These are phyloP conservation scores for Cyprinus carpio DNA, from an alignment of 2,113 vertebrate genomes.

Conservation along the genomic window DNA sequence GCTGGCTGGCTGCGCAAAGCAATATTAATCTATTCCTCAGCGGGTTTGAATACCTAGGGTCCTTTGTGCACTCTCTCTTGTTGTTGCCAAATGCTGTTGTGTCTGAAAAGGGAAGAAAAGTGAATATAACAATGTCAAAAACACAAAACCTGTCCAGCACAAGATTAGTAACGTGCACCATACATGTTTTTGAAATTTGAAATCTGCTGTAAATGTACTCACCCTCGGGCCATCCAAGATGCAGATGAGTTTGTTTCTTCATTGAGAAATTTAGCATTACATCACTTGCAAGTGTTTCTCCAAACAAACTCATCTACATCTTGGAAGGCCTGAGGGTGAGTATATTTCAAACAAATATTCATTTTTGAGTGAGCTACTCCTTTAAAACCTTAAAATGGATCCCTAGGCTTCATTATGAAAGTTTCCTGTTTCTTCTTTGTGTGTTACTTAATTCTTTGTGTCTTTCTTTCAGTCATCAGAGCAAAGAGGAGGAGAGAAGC, in stretches of 20 bases:
- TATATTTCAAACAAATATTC: no score
- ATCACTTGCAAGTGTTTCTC: not conserved
- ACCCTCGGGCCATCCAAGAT: no score
- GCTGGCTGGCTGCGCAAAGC: not conserved
- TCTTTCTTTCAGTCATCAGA: conserved; percentile 70
- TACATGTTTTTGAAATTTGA: not conserved
- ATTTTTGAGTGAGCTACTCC: no score
- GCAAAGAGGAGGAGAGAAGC: conserved; percentile 81
- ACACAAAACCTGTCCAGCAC: not conserved
- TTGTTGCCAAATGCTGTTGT: not conserved
- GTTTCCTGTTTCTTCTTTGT: not conserved
- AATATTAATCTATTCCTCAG: conserved; percentile 5
- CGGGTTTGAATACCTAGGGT: not conserved
- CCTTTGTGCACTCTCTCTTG: conserved; percentile 9
- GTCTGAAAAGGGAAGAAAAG: not conserved
- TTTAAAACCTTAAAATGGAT: not conserved
- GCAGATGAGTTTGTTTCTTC: not conserved
- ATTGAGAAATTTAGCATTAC: not conserved
- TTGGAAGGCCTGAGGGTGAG: no score
- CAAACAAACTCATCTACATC: no score
- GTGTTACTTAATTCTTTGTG: not conserved
- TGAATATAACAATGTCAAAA: conserved; percentile 6
- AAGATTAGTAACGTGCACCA: not conserved
- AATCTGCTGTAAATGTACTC: not conserved
- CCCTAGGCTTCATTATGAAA: not conserved